phyloP scores from a whole-genome alignment of 1,140 invertebrate genomes.

The Calephelis nemesis region DNA sequence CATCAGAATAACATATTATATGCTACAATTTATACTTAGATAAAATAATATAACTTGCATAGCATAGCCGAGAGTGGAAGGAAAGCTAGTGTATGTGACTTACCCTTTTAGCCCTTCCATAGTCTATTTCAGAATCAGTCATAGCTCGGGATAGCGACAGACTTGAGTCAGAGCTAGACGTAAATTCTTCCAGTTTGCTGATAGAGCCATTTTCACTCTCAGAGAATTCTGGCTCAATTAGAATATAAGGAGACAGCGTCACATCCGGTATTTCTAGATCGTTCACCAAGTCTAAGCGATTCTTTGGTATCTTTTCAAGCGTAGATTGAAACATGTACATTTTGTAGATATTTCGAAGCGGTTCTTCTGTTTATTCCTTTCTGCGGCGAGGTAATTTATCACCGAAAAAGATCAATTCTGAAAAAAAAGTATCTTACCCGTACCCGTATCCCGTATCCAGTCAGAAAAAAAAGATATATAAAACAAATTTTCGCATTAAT shows the following conservation, averaged over 20 bases:
- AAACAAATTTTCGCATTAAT: too few relatives aligned
- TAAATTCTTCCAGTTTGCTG: conserved; percentile 33
- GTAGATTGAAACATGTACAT: conserved; percentile 62
- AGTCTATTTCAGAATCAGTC: conserved; percentile 68
- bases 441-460: too few relatives aligned
- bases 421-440: too few relatives aligned
- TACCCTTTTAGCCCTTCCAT: conserved; percentile 50
- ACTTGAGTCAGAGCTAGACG: conserved; percentile 53
- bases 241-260: conserved; percentile 45
- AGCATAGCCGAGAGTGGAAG: too few relatives aligned
- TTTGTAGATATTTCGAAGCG: conserved; percentile 10
- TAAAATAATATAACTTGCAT: too few relatives aligned
- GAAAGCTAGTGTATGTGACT: conserved; percentile 24
- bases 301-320: conserved; percentile 51
- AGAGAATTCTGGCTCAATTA: conserved; percentile 42
- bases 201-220: conserved; percentile 40
- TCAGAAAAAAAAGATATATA: too few relatives aligned
- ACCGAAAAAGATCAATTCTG: too few relatives aligned
- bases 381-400: too few relatives aligned
- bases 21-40: too few relatives aligned
- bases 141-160: conserved; percentile 57
- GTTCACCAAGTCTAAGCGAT: conserved; percentile 53
- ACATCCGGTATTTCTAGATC: conserved; percentile 60
- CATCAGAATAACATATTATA: too few relatives aligned
- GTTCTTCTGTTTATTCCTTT: background rate